Base-by-base conservation (phyloP, 2,797 vertebrate species). In the Coendou prehensilis region DNA sequence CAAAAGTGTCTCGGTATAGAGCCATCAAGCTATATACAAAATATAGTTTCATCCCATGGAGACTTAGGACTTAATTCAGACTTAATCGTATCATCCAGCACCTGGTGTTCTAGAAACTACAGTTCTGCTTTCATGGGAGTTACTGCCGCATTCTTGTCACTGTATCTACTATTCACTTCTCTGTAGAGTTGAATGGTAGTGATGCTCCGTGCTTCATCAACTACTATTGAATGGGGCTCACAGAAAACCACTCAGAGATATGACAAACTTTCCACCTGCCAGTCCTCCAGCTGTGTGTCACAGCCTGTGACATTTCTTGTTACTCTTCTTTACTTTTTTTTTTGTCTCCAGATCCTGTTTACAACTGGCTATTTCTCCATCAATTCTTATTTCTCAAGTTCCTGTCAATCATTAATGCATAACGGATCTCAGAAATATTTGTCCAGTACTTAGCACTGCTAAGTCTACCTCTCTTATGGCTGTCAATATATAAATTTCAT, bases 1-100 rank as follows among this genome's bases (percentile, higher is more conserved):
- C 0, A 11, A 37, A 8, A 69, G 30, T 45, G 15, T 28, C 11
- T 1, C 0, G 3, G 26, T 59, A 33, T 30, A n/a, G 8, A 71
- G 4, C 14, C 41, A 82, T 14, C 17, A 3, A 28, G 23, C 17
- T 52, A 45, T 54, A 33, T 41, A n/a, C 26, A 14, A 11, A 84
- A n/a, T 37, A 6, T 33, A 11, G 5, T 54, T 52, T 71, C 28
- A 5, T 69, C 50, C 78, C n/a, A 61, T 15, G n/a, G 3, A 56
- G 41, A 87, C 9, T 15, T n/a, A 83, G 10, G 5, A 6, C 33
- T 54, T 20, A 63, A 3, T 87, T 89, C 41, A 76, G 18, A 8
- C 45, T 91, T 45, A 63, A 13, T n/a, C 10, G 41, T 57, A 18
- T 41, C 5, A 57, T 41, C 57, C 80, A 71, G 73, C 0, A 8